These are phyloP conservation scores for Steinernema khuongi DNA, from an alignment of 1,140 invertebrate species.

Conservation along the genomic window DNA sequence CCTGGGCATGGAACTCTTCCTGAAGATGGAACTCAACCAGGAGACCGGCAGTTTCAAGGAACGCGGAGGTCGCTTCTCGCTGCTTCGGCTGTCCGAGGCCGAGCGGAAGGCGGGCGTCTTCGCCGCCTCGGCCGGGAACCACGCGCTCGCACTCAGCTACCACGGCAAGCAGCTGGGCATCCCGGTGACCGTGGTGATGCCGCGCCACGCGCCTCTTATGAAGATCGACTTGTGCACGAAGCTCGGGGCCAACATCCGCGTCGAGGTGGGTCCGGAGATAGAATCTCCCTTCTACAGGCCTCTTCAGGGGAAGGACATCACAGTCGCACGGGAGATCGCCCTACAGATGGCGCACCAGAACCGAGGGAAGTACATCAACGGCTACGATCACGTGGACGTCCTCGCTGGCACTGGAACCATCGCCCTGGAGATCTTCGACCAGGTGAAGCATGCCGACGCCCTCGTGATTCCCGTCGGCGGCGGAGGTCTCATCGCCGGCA, in stretches of 20 bases:
- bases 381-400: constrained; percentile 76
- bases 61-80: constrained; percentile 76
- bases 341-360: constrained; percentile 26
- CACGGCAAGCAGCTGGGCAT: constrained; percentile 75
- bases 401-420: constrained; percentile 85
- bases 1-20: constrained; percentile 75
- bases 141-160: constrained; percentile 77
- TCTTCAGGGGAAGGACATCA: constrained; percentile 31
- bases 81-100: constrained; percentile 67
- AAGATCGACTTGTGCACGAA: constrained; percentile 78
- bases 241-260: constrained; percentile 75
- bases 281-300: constrained; percentile 65
- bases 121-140: constrained; percentile 83
- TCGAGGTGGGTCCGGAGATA: constrained; percentile 65
- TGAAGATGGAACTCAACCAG: constrained; percentile 86
- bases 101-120: constrained; percentile 23
- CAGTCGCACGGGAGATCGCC: constrained; percentile 19
- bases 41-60: constrained; percentile 86
- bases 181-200: constrained; percentile 84
- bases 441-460: constrained; percentile 59
- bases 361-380: constrained; percentile 39
- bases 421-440: constrained; percentile 78
- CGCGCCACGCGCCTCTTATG: constrained; percentile 79
- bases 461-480: constrained; percentile 75
- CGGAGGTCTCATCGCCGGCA: constrained; percentile 77